Evolutionary conservation across 2,888 invertebrate genomes (phyloP).

Genomic region (Protonemura montana): DNA sequence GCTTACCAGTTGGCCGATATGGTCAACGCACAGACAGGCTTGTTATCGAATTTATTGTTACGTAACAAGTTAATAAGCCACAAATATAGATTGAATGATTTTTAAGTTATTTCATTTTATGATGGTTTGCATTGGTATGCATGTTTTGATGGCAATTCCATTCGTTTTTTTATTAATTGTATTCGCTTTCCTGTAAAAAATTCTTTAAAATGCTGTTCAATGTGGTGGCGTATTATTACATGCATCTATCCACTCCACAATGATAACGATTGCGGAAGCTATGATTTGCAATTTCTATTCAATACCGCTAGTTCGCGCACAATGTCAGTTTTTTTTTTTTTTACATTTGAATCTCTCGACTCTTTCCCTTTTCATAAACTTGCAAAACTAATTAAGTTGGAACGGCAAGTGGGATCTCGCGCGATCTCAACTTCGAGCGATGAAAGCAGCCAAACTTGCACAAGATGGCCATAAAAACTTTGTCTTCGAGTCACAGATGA

Average conservation of each 20-base stretch:
- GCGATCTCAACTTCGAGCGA: neutral
- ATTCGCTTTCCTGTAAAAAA: neutral
- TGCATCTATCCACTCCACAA: neutral
- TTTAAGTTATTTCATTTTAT: neutral
- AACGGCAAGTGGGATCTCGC: neutral
- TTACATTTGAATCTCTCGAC: neutral
- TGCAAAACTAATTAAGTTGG: neutral
- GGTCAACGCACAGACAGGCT: neutral
- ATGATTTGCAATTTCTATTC: slow-evolving; percentile 12
- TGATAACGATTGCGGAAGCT: slow-evolving; percentile 3
- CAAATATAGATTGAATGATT: neutral
- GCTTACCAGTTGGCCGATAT: neutral
- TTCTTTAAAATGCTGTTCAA: neutral
- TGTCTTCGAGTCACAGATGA: neutral
- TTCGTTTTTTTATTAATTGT: neutral
- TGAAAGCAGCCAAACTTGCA: neutral
- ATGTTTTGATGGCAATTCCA: neutral
- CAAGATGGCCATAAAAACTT: neutral
- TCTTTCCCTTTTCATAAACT: neutral
- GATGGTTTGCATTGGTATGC: neutral
- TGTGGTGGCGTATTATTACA: neutral
- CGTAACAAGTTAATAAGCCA: neutral
- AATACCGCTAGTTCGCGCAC: neutral
- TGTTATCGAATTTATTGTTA: slow-evolving; percentile 9
- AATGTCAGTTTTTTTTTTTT: neutral